Base-by-base conservation (phyloP, 2,797 vertebrate species). In the Acanthornis magna region DNA sequence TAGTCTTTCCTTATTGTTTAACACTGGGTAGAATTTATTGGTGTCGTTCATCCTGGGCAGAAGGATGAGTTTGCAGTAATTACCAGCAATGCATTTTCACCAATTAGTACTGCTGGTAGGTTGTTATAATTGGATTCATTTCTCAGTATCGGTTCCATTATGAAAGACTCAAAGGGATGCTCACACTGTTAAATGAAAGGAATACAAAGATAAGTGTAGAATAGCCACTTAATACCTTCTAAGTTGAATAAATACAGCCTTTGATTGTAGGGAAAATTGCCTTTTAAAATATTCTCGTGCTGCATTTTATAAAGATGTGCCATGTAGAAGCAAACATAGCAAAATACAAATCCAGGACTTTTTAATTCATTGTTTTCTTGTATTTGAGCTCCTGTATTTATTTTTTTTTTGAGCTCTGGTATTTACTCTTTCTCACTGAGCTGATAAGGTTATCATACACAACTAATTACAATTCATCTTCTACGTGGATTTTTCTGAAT, bases 111-210 rank as follows among this genome's bases (percentile, higher is more conserved):
- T 96, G 79, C 88, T 91, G 90, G 80, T 95, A 82, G 93, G 54
- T 83, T 94, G 91, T 86, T 96, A 60, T 96, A 97, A 96, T 96
- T 94, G 96, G 93, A 94, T 96, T 94, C 95, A 85, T 73, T 95
- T 93, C 95, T 66, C 82, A 94, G 89, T 94, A 88, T 96, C 90
- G 72, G 88, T 96, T 96, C 93, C 81, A 47, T 97, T 95, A 95
- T 92, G 74, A 95, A 81, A 84, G 88, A 90, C 93, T 92, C 78
- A 55, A 80, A 95, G 89, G 83, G 90, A 85, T 89, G 71, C 86
- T 90, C 10, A 9, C 68, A 42, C 73, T 89, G 85, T 70, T 93
- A 84, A 51, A 75, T 71, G 71, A 63, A 89, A 94, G 58, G 36
- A 75, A 83, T 57, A 81, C 60, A 88, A 66, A 85, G 45, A 74